phyloP scores from a whole-genome alignment of 2,888 invertebrate species.

The Gymnocheta viridis region DNA sequence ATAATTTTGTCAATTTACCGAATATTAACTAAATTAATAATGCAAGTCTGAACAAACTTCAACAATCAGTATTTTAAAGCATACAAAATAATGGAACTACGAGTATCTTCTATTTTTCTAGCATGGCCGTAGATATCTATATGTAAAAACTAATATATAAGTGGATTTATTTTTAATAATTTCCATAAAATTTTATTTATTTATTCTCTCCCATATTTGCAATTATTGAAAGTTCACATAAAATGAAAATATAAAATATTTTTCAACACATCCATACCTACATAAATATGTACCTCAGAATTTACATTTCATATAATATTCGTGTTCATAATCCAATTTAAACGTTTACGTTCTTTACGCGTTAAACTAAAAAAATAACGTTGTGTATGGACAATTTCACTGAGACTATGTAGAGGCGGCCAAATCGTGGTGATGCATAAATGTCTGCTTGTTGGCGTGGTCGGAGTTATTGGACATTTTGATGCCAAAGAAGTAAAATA shows the following conservation, averaged over 20 bases:
- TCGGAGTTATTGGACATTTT: background rate
- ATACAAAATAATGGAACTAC: too few relatives aligned
- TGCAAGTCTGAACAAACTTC: too few relatives aligned
- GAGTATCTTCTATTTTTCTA: too few relatives aligned
- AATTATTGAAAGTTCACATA: background rate
- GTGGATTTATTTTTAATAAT: too few relatives aligned
- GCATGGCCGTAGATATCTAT: too few relatives aligned
- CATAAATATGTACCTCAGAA: background rate
- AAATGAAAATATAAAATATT: background rate
- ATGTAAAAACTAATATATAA: too few relatives aligned
- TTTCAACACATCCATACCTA: too few relatives aligned
- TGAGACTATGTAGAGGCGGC: slow-evolving; percentile 72
- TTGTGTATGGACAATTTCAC: slow-evolving; percentile 71
- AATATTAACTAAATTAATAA: too few relatives aligned
- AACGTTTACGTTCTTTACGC: slow-evolving; percentile 66
- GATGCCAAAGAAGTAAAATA: background rate
- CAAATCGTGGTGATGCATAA: slow-evolving; percentile 71
- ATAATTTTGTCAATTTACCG: too few relatives aligned
- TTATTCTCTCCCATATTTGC: background rate
- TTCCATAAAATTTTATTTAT: slow-evolving; percentile 9
- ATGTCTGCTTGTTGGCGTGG: slow-evolving; percentile 56
- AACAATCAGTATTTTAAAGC: too few relatives aligned
- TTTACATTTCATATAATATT: slow-evolving; percentile 38
- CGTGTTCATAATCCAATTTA: slow-evolving; percentile 67
- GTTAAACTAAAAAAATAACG: slow-evolving; percentile 69